phyloP scores from a whole-genome alignment of 2,797 vertebrate genomes.

The Atherinosoma microstoma region DNA sequence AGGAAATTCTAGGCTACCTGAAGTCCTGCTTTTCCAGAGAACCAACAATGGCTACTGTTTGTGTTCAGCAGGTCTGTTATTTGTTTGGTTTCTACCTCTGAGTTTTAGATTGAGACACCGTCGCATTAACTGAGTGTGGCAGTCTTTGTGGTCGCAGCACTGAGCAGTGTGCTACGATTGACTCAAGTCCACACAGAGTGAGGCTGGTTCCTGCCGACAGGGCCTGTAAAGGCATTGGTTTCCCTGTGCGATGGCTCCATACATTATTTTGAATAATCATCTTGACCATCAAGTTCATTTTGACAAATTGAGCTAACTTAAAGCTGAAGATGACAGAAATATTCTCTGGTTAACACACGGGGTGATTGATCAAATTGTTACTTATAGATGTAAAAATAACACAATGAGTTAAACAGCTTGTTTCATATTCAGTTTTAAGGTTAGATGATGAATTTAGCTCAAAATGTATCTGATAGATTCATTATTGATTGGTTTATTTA shows the following conservation, averaged over 20 bases:
- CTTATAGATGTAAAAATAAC: background rate
- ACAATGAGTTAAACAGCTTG: background rate
- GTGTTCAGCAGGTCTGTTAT: conserved; percentile 93
- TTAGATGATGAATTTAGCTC: background rate
- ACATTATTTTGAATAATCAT: conserved; percentile 46
- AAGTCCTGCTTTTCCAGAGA: conserved; percentile 96
- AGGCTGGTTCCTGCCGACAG: conserved; percentile 83
- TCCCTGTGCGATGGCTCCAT: conserved; percentile 83
- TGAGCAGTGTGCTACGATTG: conserved; percentile 72
- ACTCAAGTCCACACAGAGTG: conserved; percentile 70
- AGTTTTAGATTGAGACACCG: background rate
- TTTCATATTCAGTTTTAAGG: background rate
- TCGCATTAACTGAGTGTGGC: conserved; percentile 51
- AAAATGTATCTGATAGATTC: background rate
- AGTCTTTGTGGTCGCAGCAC: conserved; percentile 66
- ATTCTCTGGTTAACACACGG: background rate
- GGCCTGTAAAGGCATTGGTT: conserved; percentile 72
- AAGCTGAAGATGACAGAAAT: background rate
- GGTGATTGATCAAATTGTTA: no score
- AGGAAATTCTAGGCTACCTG: conserved; percentile 95
- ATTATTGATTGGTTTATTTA: background rate
- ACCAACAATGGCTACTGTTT: conserved; percentile 95
- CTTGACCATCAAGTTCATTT: background rate
- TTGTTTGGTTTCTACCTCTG: background rate
- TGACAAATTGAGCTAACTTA: background rate